Base-by-base conservation (phyloP, 2,113 vertebrate species). In the Seriola rivoliana region DNA sequence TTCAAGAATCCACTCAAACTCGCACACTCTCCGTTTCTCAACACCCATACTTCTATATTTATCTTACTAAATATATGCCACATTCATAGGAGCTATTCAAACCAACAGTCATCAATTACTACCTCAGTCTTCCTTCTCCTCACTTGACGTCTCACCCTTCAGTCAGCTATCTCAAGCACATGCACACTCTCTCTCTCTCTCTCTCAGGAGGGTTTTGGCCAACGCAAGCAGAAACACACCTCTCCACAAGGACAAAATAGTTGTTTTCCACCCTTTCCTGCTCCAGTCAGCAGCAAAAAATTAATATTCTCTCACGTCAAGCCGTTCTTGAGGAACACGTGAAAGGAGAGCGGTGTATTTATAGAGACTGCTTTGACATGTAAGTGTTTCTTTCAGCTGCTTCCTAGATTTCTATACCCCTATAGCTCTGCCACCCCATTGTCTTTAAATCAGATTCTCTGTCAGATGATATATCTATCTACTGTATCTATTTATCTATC, bases 161-260 rank as follows among this genome's bases (percentile, higher is more conserved):
- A 81, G 60, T 84, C 63, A 81, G 67, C 67, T 77, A 16, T 63
- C 63, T 36, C 44, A n/a, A 73, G 5, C 68, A 70, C 19, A 29
- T 73, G 81, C 64, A 75, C 80, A 62, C 79, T 70, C 38, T 38
- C n/a, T 21, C 52, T 29, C 48, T 42, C 40, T 42, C 40, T 23
- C 57, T 65, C 68, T 68, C 19, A 66, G 29, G 23, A 84, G 44
- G 68, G 67, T 86, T 93, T 93, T 85, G 88, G 88, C 91, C 82
- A 88, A 91, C 75, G 78, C 87, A 85, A 90, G 92, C 92, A 93
- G 74, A 93, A 91, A 91, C 78, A 66, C 84, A 81, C 81, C 54
- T 79, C 79, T 72, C 54, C 75, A 62, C 92, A 93, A 93, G 90
- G 91, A 94, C 92, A 89, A 85, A 92, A 76, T 34, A 40, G 69